Conservation (phyloP, 2,113 vertebrate genomes). For the Mesitornis unicolor region DNA sequence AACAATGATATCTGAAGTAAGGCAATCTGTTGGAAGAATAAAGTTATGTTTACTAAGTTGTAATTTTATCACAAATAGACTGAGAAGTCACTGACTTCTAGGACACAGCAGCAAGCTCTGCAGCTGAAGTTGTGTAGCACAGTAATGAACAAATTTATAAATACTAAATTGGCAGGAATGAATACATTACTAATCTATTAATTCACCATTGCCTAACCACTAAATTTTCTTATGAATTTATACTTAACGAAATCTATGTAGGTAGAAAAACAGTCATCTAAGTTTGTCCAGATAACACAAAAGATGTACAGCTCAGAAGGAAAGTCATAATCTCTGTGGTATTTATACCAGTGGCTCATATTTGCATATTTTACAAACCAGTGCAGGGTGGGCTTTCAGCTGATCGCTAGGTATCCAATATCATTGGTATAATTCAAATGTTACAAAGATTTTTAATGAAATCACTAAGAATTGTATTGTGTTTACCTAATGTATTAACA, state of each 20-base stretch:
- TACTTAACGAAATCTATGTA: neutral
- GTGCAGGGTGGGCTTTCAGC: neutral
- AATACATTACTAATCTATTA: neutral
- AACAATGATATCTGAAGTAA: neutral
- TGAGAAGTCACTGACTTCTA: neutral
- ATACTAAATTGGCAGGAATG: neutral
- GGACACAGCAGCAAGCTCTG: neutral
- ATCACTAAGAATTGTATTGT: neutral
- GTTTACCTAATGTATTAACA: neutral
- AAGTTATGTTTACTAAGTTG: neutral
- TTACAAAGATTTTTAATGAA: neutral
- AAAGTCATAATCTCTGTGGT: neutral
- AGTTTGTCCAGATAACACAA: neutral
- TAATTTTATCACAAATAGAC: neutral
- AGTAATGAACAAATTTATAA: neutral
- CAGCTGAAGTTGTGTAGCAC: neutral
- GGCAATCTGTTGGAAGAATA: neutral
- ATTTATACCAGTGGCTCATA: neutral
- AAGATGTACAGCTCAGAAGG: neutral
- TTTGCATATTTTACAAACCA: neutral
- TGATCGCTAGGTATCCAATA: neutral
- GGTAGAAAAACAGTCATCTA: neutral
- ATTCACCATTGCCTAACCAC: neutral
- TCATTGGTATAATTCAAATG: neutral
- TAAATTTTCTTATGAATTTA: neutral